A percentile compares a stretch with the other conserved stretches of the same genome.
Conservation (phyloP, 2,113 vertebrate species). For the Sminthopsis crassicaudata region DNA sequence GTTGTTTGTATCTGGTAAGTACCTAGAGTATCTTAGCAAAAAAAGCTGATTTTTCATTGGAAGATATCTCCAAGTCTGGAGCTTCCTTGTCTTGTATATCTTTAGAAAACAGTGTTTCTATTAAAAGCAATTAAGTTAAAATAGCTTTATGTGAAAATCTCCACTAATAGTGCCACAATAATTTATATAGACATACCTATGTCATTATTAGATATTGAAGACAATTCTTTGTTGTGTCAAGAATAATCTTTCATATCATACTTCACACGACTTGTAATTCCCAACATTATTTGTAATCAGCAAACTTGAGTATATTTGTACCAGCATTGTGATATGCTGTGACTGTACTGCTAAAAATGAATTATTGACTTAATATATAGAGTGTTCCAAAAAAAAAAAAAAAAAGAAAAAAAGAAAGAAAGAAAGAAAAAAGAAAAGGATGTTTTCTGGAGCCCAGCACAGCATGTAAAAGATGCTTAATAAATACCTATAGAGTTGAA, state of each 20-base stretch:
- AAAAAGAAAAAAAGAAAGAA: conserved; percentile 18
- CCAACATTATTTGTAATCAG: conserved; percentile 82
- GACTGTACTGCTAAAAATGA: conserved; percentile 89
- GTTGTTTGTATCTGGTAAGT: conserved; percentile 83
- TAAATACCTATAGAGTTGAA: not conserved
- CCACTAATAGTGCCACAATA: conserved; percentile 84
- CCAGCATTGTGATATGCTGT: conserved; percentile 92
- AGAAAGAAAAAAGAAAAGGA: no score
- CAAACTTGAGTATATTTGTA: conserved; percentile 89
- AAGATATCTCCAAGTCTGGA: not conserved
- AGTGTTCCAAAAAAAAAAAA: conserved; percentile 71
- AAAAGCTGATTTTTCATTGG: not conserved
- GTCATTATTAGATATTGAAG: conserved; percentile 73
- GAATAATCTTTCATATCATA: no score
- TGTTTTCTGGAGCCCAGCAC: conserved; percentile 71
- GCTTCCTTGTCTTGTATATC: not conserved
- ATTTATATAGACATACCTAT: conserved; percentile 81
- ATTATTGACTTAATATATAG: conserved; percentile 88
- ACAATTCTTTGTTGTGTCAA: conserved; percentile 44
- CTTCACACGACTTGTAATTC: no score
- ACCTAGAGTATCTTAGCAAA: not conserved
- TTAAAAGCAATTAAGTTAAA: conserved; percentile 76
- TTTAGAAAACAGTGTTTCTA: conserved; percentile 20
- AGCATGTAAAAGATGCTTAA: not conserved
- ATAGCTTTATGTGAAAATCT: conserved; percentile 72